phyloP scores from a whole-genome alignment of 2,113 vertebrate genomes.

The Osmerus eperlanus region DNA sequence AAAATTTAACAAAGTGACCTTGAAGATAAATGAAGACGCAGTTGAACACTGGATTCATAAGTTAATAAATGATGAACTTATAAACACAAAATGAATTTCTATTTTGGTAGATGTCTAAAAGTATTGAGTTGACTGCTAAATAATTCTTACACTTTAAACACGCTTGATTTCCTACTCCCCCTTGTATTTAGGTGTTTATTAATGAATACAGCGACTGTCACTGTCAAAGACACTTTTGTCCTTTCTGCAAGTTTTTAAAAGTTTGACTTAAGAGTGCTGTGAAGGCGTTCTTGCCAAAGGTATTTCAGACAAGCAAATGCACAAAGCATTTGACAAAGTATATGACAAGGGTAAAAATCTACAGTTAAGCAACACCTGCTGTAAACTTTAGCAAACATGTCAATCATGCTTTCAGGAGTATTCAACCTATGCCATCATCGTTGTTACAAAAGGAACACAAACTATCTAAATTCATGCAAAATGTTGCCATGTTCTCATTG shows the following conservation, averaged over 20 bases:
- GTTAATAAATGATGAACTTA: neutral
- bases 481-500: too few relatives aligned
- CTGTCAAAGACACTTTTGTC: neutral
- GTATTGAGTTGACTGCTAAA: constrained; percentile 14
- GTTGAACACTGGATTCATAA: neutral
- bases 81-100: constrained; percentile 9
- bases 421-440: too few relatives aligned
- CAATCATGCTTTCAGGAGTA: too few relatives aligned
- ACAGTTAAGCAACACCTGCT: too few relatives aligned
- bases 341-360: too few relatives aligned
- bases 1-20: too few relatives aligned
- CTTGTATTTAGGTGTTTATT: neutral
- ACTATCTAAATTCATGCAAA: too few relatives aligned
- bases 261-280: neutral
- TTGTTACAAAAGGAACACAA: too few relatives aligned
- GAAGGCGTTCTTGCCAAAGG: neutral
- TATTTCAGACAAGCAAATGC: neutral
- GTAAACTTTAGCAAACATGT: too few relatives aligned
- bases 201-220: neutral
- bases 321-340: too few relatives aligned
- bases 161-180: neutral
- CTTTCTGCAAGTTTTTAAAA: neutral
- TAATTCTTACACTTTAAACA: constrained; percentile 15
- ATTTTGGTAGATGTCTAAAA: constrained; percentile 2
- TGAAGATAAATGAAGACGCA: too few relatives aligned